Base-by-base conservation (phyloP, 2,888 invertebrate genomes). In the Heteromurus nitidus region DNA sequence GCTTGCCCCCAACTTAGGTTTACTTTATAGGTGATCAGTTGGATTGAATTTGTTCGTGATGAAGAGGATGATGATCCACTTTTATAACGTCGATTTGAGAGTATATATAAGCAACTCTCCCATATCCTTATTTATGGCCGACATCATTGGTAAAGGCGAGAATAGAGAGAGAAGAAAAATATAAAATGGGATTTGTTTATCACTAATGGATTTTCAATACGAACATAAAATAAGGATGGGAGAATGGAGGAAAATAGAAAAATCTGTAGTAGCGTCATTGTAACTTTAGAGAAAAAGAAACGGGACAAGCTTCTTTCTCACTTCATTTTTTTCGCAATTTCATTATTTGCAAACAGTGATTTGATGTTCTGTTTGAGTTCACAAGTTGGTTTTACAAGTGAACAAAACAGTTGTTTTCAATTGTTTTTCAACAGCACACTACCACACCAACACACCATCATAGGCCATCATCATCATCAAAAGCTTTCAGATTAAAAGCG, bases 131-230 rank as follows among this genome's bases (percentile, higher is more conserved):
- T 75, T 75, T 75, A 67, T 50, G 67, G 22, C 65, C 31, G 47
- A 26, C 42, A 44, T 18, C n/a, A 7, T 30, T 24, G 26, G 30
- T 30, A 60, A 60, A 60, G n/a, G 18, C 47, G 50, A 44, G 50
- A 42, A 70, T 26, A 47, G 50, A 50, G 50, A 44, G 50, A 42
- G 60, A 31, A 47, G 50, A 50, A 20, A 73, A 9, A 36, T 13
- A 36, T 36, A 36, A 9, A 73, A 73, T 73, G 73, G 58, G 62
- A 42, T n/a, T 74, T 13, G 65, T 36, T 76, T 58, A 76, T 76
- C 76, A 36, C 76, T 76, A 76, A 76, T 76, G 76, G 76, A 60
- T 76, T 76, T 76, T 68, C 76, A 76, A 76, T 76, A 44, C 31
- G n/a, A n/a, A n/a, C n/a, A n/a, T n/a, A n/a, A n/a, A n/a, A n/a